Evolutionary conservation across 2,797 vertebrate genomes (phyloP).

Genomic region (Sebastes baramenuke): DNA sequence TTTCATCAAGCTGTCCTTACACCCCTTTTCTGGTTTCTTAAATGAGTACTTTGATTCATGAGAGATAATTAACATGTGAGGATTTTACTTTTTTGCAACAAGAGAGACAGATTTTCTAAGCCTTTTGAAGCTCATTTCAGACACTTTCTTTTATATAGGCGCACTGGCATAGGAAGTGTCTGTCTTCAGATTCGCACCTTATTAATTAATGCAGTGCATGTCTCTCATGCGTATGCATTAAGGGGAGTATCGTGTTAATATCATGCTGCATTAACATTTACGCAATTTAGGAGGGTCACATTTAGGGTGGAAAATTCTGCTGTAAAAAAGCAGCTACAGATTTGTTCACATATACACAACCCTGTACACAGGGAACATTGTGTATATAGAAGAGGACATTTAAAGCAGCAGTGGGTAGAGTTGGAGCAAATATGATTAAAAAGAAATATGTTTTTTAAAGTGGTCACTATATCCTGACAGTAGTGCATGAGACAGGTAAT

Average conservation of each 20-base stretch:
- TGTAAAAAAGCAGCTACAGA: not conserved
- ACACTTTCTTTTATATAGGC: not conserved
- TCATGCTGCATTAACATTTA: not conserved
- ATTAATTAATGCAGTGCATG: not conserved
- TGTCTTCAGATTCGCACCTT: not conserved
- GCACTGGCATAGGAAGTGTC: not conserved
- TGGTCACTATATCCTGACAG: too few species aligned
- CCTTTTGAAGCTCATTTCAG: not conserved
- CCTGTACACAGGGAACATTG: not conserved
- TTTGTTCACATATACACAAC: not conserved
- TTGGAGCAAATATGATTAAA: too few species aligned
- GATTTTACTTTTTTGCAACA: conserved; percentile 18
- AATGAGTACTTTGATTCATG: conserved; percentile 13
- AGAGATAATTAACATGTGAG: conserved; percentile 22
- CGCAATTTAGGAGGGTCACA: not conserved
- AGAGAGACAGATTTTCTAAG: not conserved
- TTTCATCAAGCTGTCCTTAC: conserved; percentile 3
- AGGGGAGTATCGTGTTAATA: not conserved
- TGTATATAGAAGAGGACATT: not conserved
- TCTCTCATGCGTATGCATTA: not conserved
- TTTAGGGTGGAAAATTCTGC: not conserved
- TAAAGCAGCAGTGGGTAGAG: too few species aligned
- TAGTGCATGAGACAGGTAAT: fast-evolving
- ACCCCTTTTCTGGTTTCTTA: not conserved
- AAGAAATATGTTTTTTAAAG: too few species aligned